Evolutionary conservation across 2,797 vertebrate species (phyloP).

Genomic region (Fratercula arctica): DNA sequence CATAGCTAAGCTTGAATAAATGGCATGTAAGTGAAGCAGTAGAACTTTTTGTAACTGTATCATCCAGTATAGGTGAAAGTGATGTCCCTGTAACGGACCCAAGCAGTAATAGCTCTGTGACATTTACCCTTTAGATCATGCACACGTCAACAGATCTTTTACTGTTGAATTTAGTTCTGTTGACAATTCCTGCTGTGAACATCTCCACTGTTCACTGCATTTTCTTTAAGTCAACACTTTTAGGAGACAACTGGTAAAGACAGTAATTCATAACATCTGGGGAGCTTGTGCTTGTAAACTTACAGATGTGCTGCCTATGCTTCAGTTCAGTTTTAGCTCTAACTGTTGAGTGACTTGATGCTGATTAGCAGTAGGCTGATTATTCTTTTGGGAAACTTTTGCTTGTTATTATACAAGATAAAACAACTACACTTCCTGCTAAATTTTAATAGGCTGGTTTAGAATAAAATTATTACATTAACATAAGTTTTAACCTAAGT

Average conservation of each 20-base stretch:
- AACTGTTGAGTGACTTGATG: slow-evolving; percentile 11
- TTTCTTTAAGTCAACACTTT: slow-evolving; percentile 62
- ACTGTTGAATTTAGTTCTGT: slow-evolving; percentile 42
- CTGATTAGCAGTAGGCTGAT: neutral
- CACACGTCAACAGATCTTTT: slow-evolving; percentile 28
- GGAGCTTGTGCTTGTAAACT: slow-evolving; percentile 10
- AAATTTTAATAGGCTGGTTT: neutral
- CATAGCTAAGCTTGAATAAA: neutral
- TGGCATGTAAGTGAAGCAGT: neutral
- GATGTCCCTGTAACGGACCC: neutral
- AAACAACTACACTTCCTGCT: neutral
- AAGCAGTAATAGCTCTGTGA: neutral
- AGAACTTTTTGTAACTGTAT: neutral
- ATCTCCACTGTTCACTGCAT: slow-evolving; percentile 52
- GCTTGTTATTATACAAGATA: neutral
- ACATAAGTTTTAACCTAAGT: neutral
- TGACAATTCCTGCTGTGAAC: slow-evolving; percentile 67
- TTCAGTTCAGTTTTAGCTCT: neutral
- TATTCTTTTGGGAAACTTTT: slow-evolving; percentile 18
- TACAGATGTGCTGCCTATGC: slow-evolving; percentile 24
- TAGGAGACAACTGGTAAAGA: slow-evolving; percentile 54
- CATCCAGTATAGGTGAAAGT: neutral
- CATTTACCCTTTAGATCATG: slow-evolving; percentile 12
- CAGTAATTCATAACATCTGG: slow-evolving; percentile 67
- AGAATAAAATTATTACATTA: neutral